Conservation (phyloP, 2,113 vertebrate species). For the Mormyrus iriodes region DNA sequence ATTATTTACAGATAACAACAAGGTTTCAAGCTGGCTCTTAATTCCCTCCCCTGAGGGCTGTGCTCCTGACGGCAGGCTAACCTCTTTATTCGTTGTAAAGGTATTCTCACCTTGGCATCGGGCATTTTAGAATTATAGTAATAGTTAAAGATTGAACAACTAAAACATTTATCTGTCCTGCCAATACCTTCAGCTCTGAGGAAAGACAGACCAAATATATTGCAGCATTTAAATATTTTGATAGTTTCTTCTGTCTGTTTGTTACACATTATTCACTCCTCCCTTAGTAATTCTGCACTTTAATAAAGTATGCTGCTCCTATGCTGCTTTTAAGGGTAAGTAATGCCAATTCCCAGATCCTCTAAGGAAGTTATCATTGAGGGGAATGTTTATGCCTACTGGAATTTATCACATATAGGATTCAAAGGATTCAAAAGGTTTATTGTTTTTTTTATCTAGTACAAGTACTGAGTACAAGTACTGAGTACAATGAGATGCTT, state of each 20-base stretch:
- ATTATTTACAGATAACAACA: background rate
- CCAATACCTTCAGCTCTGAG: background rate
- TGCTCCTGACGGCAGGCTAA: background rate
- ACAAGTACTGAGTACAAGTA: fast-evolving
- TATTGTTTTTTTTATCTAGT: background rate
- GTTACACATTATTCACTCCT: background rate
- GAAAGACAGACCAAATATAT: background rate
- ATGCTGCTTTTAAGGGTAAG: background rate
- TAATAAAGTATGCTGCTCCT: background rate
- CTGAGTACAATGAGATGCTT: background rate
- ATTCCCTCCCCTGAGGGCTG: no score
- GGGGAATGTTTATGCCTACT: background rate
- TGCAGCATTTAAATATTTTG: background rate
- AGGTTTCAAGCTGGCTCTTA: background rate
- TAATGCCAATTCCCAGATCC: background rate
- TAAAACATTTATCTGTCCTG: background rate
- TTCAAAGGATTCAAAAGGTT: background rate
- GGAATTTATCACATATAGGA: background rate
- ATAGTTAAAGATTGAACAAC: background rate
- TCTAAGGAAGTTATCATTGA: background rate
- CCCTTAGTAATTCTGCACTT: background rate
- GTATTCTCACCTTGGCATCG: background rate
- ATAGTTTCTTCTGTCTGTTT: background rate
- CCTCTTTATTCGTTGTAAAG: background rate
- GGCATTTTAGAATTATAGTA: background rate